Percentiles rank a stretch among this genome's conserved stretches.
Conservation (phyloP, 2,113 vertebrate species). For the Calypte anna region DNA sequence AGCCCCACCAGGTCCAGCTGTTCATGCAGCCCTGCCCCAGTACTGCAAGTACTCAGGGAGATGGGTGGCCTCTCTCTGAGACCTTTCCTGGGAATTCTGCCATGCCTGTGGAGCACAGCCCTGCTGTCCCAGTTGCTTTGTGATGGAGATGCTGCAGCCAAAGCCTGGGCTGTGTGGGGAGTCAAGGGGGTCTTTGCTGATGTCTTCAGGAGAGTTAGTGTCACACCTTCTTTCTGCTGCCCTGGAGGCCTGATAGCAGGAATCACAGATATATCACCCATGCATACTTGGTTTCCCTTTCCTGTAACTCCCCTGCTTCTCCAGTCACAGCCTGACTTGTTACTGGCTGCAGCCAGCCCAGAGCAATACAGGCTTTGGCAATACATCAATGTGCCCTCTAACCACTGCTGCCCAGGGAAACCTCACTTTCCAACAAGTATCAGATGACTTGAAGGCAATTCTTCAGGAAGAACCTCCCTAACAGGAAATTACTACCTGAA, state of each 20-base stretch:
- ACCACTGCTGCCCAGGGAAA: not conserved
- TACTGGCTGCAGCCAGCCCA: not conserved
- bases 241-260: not conserved
- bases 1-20: rapidly evolving
- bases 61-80: not conserved
- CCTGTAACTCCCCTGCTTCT: not conserved
- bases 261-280: rapidly evolving
- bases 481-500: not conserved
- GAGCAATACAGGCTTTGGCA: not conserved
- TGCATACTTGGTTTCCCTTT: not conserved
- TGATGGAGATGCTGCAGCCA: not conserved
- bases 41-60: not conserved
- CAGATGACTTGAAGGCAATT: not conserved
- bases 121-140: not conserved
- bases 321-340: not conserved
- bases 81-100: conserved; percentile 17
- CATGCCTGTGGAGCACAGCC: not conserved
- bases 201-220: not conserved
- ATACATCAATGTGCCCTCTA: not conserved
- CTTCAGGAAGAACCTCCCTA: not conserved
- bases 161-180: not conserved
- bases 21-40: not conserved
- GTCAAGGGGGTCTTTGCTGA: not conserved
- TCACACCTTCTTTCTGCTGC: not conserved
- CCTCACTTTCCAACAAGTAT: not conserved